These are phyloP conservation scores for Erpetoichthys calabaricus DNA, from an alignment of 2,797 vertebrate species.

Conservation along the genomic window DNA sequence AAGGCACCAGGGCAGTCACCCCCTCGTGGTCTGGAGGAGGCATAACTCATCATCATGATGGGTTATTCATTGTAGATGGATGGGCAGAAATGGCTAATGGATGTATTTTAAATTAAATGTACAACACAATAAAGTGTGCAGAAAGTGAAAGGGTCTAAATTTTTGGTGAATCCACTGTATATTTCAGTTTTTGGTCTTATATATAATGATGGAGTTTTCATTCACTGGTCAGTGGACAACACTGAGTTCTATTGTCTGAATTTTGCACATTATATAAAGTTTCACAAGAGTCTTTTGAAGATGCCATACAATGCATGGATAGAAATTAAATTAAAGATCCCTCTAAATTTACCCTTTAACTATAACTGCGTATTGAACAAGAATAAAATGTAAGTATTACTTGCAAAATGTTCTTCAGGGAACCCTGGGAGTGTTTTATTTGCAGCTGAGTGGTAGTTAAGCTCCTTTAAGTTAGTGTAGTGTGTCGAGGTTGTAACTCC, in stretches of 20 bases:
- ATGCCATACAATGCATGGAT: constrained; percentile 19
- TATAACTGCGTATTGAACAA: constrained; percentile 6
- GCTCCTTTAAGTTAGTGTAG: no score
- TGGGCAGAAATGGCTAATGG: no score
- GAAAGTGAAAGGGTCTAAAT: no score
- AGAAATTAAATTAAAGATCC: constrained; percentile 7
- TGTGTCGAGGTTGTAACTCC: no score
- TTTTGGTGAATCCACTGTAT: no score
- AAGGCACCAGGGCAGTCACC: no score
- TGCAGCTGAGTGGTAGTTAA: not conserved
- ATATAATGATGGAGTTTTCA: not conserved
- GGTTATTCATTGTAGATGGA: no score
- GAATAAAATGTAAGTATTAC: constrained; percentile 6
- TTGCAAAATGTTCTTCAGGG: constrained; percentile 3
- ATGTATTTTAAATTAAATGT: no score
- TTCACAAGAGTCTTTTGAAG: constrained; percentile 18
- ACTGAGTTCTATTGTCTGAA: not conserved
- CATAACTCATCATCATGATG: no score
- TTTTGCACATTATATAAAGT: constrained; percentile 13
- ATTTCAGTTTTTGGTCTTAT: no score
- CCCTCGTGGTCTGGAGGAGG: no score
- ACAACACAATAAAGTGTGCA: no score
- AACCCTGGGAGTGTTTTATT: constrained; percentile 5
- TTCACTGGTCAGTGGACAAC: not conserved
- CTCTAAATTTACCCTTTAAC: constrained; percentile 1